Evolutionary conservation across 2,797 vertebrate genomes (phyloP), one percentile per base, ranked within the genome.

Genomic region (Falco peregrinus): DNA sequence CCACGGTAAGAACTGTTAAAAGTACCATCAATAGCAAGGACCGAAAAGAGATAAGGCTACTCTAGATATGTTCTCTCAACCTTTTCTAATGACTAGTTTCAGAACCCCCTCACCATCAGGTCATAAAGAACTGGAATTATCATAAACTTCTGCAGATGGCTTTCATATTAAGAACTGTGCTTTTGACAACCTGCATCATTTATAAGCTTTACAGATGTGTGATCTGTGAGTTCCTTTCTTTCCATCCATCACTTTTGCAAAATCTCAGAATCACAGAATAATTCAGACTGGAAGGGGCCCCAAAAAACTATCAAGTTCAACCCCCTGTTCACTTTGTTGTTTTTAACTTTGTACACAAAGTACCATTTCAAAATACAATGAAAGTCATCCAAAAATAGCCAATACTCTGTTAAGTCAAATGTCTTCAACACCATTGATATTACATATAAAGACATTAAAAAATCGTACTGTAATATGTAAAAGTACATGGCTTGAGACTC

Each of bases 1-100:
- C 56, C 63, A 79, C 59, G 80, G 60, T 91, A 91, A 90, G 76
- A 94, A 68, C 39, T 64, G 43, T 60, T 93, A 39, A 88, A 88
- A 89, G 56, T 56, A 28, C n/a, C 48, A 85, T 89, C 89, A 92
- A 90, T 77, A 93, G 35, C 33, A 83, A 83, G 67, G 92, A 85
- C 74, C 14, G 67, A 80, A 90, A 94, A 87, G 59, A 87, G 75
- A 94, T 90, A 51, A 79, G 31, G 21, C 77, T 93, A 48, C 68
- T 87, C 22, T 67, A 74, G n/a, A 93, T 87, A 22, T 82, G 19
- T 80, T 84, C 43, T 63, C 13, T 74, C 63, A 90, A 35, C 16
- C 17, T 84, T 89, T 96, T 82, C 70, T 56, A 70, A 6, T 70
- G 33, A n/a, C 7, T 2, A 47, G 29, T 65, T 65, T 76, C 80